Evolutionary conservation across 2,797 vertebrate species (phyloP), one percentile per base, ranked within the genome.

Genomic region (Rhinophrynus dorsalis): DNA sequence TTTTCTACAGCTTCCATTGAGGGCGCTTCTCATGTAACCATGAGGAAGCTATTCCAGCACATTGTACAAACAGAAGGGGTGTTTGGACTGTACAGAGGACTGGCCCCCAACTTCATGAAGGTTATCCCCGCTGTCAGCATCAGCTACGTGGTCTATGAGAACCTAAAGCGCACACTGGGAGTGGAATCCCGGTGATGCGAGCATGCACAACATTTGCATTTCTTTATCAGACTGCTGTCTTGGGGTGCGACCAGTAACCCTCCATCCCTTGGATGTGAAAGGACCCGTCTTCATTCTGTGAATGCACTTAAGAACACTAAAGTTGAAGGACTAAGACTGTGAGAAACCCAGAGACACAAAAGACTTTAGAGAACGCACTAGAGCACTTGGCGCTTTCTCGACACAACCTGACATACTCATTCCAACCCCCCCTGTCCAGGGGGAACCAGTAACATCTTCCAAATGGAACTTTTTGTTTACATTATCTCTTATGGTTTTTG

Each of bases 111-210:
- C 86, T 99, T 98, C 64, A 94, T 98, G 82, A 99, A 99, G 80
- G 96, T 99, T 79, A 95, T 99, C 80, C 97, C 97, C 0, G 96
- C 97, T 0, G 97, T 99, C 27, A 98, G 96, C 94, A 98, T 99
- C 86, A 98, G 95, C 86, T 99, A 98, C 0, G 97, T 99, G 76
- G 94, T 99, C 1, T 99, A 99, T 1, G 97, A 99, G 66, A 91
- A 92, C 82, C 80, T 98, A 75, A 98, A 99, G 86, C 88, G 92
- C 6, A 92, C 94, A 5, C 86, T 99, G 76, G 96, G 97, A 0
- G 96, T 98, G 66, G 91, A 87, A 27, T 99, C 96, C 0, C 93
- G 94, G 83, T 98, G 89, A 92, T 80, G 58, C n/a, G 1, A 32
- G 20, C 2, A 6, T 9, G n/a, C 3, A 9, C 67, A 74, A 21